Percentiles rank a stretch among this genome's conserved stretches.
Conservation (phyloP, 92 coral and sea anemone species). For the Heliopora coerulea region DNA sequence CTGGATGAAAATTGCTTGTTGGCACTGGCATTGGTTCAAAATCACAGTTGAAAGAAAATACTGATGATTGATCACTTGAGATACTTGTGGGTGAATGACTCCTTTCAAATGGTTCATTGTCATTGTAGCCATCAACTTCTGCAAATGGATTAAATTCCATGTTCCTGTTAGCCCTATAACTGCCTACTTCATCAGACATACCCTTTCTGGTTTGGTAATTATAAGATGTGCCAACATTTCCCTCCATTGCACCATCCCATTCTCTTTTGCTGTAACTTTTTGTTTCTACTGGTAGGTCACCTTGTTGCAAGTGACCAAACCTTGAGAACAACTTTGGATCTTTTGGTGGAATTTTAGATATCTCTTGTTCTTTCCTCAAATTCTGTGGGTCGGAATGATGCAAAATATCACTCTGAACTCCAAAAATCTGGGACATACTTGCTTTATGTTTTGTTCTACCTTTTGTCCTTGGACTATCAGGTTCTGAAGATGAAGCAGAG, state of each 20-base stretch:
- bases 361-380: not conserved
- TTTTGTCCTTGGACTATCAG: conserved; percentile 49
- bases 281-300: not conserved
- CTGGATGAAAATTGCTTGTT: conserved; percentile 14
- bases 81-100: conserved; percentile 37
- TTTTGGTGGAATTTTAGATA: not conserved
- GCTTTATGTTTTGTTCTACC: not conserved
- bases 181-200: not conserved
- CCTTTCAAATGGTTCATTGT: conserved; percentile 8
- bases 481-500: conserved; percentile 75
- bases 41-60: conserved; percentile 38
- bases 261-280: not conserved
- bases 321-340: conserved; percentile 20
- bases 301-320: conserved; percentile 7
- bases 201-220: not conserved
- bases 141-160: conserved; percentile 43
- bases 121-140: conserved; percentile 4
- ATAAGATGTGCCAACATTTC: not conserved
- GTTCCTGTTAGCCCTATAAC: not conserved
- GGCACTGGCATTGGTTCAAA: conserved; percentile 37
- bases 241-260: not conserved
- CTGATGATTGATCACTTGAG: conserved; percentile 26
- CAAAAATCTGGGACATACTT: conserved; percentile 27
- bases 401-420: not conserved
- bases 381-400: not conserved